Base-by-base conservation (phyloP, 1,140 invertebrate genomes). In the Diorhabda elongata region DNA sequence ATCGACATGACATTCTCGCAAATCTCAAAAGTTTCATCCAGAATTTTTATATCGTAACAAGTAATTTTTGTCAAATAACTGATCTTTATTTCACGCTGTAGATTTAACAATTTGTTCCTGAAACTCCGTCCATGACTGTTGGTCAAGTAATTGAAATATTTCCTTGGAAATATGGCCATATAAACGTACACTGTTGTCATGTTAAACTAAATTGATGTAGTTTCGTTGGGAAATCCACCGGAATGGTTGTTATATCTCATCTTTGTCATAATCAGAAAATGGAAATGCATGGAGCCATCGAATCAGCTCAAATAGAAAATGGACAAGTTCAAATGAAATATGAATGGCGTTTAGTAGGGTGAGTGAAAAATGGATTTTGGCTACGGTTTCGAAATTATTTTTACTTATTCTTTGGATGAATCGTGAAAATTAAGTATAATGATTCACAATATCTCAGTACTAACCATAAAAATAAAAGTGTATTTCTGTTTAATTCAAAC, bases 141-240 rank as follows among this genome's bases (percentile, higher is more conserved):
- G 68, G 67, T 67, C 73, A 65, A 71, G 77, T 79, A 79, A 79
- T 79, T 79, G 78, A 79, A 79, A 79, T 79, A 78, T 76, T 76
- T 77, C 61, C 64, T 45, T 59, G 72, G 72, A 73, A 75, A 73
- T 75, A 76, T 77, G 69, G 66, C 59, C 68, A 45, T 70, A 73
- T 73, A 76, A 77, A 73, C 67, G 73, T 65, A 67, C 70, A 74
- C 71, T 73, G 64, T 75, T 77, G 78, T 79, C 78, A 77, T 77
- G 78, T 75, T 78, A 76, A 77, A 77, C 74, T 77, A 72, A 74
- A 79, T 77, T 75, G 76, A 78, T 78, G 75, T 64, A 64, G 66
- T 67, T 73, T 69, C 66, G 44, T 64, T 61, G 64, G 66, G 66
- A 66, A 63, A 67, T 42, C 61, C 42, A 44, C 6, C 43, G 41